phyloP scores from a whole-genome alignment of 1,140 invertebrate species.

The Brachionus angularis region DNA sequence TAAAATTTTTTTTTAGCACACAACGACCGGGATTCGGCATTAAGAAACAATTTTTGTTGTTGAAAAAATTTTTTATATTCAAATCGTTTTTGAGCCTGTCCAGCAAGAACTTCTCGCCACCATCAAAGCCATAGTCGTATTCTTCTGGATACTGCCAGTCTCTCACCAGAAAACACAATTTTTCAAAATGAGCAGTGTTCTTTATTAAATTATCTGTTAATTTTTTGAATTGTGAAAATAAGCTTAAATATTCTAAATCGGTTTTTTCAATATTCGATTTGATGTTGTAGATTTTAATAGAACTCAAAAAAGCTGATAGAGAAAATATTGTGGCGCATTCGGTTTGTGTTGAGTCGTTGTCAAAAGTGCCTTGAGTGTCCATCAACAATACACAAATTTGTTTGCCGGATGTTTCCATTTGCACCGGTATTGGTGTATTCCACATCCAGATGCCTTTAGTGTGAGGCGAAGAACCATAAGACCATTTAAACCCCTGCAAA shows the following conservation, averaged over 20 bases:
- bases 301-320: slow-evolving; percentile 10
- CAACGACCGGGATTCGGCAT: slow-evolving; percentile 87
- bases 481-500: slow-evolving; percentile 5
- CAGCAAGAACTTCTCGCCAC: slow-evolving; percentile 79
- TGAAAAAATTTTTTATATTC: slow-evolving; percentile 60
- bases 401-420: background rate
- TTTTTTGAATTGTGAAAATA: slow-evolving; percentile 35
- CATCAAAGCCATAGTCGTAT: slow-evolving; percentile 79
- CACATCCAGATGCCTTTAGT: slow-evolving; percentile 87
- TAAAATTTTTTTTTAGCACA: background rate
- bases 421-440: slow-evolving; percentile 71
- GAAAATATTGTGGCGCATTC: slow-evolving; percentile 27
- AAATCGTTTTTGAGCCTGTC: slow-evolving; percentile 62
- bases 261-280: slow-evolving; percentile 20
- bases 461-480: slow-evolving; percentile 69
- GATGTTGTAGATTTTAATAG: slow-evolving; percentile 18
- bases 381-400: background rate
- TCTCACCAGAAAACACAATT: slow-evolving; percentile 85
- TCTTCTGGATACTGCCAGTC: slow-evolving; percentile 99
- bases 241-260: slow-evolving; percentile 10
- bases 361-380: slow-evolving; percentile 39
- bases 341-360: background rate
- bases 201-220: slow-evolving; percentile 33
- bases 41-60: slow-evolving; percentile 73
- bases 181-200: slow-evolving; percentile 60